These are phyloP conservation scores for Upupa epops DNA, from an alignment of 2,113 vertebrate genomes.

Conservation along the genomic window DNA sequence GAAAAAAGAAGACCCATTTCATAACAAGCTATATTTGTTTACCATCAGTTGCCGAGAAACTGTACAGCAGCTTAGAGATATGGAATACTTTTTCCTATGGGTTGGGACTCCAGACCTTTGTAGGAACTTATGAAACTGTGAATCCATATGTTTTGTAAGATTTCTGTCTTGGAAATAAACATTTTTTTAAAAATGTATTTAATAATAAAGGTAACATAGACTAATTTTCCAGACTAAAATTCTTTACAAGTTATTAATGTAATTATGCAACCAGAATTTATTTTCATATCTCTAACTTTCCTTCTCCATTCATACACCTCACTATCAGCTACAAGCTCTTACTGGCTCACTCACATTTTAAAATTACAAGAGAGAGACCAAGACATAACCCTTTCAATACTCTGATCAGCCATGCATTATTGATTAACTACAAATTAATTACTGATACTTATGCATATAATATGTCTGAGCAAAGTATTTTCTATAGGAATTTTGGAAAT, in stretches of 20 bases:
- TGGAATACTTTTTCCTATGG: background rate
- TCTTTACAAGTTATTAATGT: background rate
- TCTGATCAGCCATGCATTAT: constrained; percentile 63
- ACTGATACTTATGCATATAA: constrained; percentile 67
- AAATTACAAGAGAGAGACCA: background rate
- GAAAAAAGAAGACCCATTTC: background rate
- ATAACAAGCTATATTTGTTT: constrained; percentile 21
- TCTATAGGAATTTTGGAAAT: constrained; percentile 65
- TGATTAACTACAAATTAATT: constrained; percentile 73
- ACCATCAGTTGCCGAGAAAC: constrained; percentile 53
- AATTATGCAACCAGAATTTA: background rate
- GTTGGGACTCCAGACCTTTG: background rate
- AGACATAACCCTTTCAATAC: constrained; percentile 41
- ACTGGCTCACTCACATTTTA: constrained; percentile 26
- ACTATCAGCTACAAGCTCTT: background rate
- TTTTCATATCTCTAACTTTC: background rate
- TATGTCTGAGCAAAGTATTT: constrained; percentile 66
- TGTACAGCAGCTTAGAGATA: constrained; percentile 23
- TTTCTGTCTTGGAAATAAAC: background rate
- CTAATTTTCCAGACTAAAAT: background rate
- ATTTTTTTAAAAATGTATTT: background rate
- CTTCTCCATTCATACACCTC: background rate
- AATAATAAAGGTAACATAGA: background rate
- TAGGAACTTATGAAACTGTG: background rate
- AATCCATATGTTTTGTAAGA: background rate